Conservation (phyloP, 2,797 vertebrate species). For the Manis javanica region DNA sequence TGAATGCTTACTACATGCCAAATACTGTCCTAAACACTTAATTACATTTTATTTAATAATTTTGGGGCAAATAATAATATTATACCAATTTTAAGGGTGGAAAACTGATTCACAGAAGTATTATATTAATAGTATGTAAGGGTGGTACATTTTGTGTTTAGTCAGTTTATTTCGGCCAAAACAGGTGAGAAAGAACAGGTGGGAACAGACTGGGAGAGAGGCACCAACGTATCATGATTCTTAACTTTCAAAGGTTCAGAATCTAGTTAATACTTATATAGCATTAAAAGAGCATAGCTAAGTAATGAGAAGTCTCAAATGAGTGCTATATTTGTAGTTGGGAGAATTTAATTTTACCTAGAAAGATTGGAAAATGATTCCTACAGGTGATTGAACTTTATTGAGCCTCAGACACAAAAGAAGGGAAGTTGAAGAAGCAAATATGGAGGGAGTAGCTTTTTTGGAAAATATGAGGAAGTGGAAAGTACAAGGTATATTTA, state of each 20-base stretch:
- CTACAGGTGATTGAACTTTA: neutral
- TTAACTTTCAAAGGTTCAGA: neutral
- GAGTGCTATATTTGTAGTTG: neutral
- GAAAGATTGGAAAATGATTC: neutral
- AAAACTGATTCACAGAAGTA: neutral
- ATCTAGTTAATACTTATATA: neutral
- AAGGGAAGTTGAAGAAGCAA: neutral
- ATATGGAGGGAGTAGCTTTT: neutral
- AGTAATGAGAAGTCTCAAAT: neutral
- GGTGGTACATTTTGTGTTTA: neutral
- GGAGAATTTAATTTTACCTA: slow-evolving; percentile 27
- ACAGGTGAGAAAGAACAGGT: neutral
- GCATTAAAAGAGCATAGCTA: neutral
- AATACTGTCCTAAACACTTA: neutral
- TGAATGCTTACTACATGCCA: neutral
- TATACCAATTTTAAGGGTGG: neutral
- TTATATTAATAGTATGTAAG: neutral
- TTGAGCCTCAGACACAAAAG: neutral
- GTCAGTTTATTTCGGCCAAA: neutral
- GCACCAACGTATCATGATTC: neutral
- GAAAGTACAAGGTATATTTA: neutral
- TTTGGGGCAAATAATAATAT: neutral
- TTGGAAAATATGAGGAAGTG: neutral
- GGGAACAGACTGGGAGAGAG: neutral
- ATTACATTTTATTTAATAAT: neutral